Percentiles rank a stretch among this genome's conserved stretches.
Evolutionary conservation across 2,113 vertebrate genomes (phyloP).

Genomic region (Puma concolor): DNA sequence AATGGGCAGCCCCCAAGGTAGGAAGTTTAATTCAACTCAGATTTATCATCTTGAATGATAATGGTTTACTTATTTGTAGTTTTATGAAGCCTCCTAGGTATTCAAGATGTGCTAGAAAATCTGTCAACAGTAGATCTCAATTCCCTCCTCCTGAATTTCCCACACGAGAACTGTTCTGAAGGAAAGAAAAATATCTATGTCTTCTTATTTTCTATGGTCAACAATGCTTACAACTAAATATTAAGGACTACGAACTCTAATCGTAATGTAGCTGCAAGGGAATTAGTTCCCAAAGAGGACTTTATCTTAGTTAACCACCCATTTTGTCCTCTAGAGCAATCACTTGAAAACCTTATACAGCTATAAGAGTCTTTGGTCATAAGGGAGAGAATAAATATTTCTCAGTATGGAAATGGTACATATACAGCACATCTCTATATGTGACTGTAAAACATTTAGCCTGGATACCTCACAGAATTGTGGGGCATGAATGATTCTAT

Average conservation of each 20-base stretch:
- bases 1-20: not conserved
- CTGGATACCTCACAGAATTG: not conserved
- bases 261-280: not conserved
- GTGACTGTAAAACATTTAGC: not conserved
- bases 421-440: not conserved
- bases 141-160: not conserved
- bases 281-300: not conserved
- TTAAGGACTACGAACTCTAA: not conserved
- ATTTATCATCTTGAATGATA: not conserved
- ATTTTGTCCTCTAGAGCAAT: not conserved
- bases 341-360: not conserved
- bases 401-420: not conserved
- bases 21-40: not conserved
- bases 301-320: not conserved
- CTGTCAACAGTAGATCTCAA: not conserved
- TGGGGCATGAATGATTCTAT: not conserved
- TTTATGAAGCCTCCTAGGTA: not conserved
- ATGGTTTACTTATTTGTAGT: not conserved
- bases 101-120: not conserved
- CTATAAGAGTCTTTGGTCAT: not conserved
- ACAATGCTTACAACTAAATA: not conserved
- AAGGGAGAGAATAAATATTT: not conserved
- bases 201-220: not conserved
- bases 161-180: not conserved
- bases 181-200: not conserved